Conservation (phyloP, 2,797 vertebrate genomes). For the Peromyscus aztecus region DNA sequence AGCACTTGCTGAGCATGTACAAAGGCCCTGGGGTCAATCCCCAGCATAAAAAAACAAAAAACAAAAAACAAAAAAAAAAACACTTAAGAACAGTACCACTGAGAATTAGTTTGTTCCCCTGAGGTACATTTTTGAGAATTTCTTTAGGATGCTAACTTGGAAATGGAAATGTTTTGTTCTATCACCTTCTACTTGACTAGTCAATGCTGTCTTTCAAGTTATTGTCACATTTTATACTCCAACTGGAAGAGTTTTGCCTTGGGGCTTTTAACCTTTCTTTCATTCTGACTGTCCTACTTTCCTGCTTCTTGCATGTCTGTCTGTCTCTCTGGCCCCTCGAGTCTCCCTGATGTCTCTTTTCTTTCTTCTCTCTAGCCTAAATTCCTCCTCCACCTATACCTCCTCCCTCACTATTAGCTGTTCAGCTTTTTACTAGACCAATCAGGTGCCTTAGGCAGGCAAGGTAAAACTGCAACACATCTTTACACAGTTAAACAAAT, state of each 20-base stretch:
- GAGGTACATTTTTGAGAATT: not conserved
- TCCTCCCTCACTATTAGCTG: too few species aligned
- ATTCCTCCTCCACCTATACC: too few species aligned
- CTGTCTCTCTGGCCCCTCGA: too few species aligned
- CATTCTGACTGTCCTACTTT: too few species aligned
- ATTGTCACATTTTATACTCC: not conserved
- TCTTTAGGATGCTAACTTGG: not conserved
- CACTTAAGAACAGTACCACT: not conserved
- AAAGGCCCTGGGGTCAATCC: not conserved
- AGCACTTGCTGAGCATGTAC: not conserved
- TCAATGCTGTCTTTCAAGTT: not conserved
- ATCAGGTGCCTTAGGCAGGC: too few species aligned
- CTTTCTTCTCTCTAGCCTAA: too few species aligned
- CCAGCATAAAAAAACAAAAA: not conserved
- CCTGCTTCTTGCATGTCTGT: too few species aligned
- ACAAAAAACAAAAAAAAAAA: not conserved
- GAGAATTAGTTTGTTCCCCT: not conserved
- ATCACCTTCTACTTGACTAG: not conserved
- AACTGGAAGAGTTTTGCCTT: not conserved
- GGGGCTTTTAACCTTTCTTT: too few species aligned
- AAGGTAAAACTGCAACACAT: too few species aligned
- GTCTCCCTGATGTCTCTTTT: too few species aligned
- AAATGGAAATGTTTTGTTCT: not conserved
- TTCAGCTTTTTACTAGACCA: too few species aligned
- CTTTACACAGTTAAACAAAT: too few species aligned